These are phyloP conservation scores for Druon quercuslanigerum DNA, from an alignment of 1,140 invertebrate genomes.

Conservation along the genomic window DNA sequence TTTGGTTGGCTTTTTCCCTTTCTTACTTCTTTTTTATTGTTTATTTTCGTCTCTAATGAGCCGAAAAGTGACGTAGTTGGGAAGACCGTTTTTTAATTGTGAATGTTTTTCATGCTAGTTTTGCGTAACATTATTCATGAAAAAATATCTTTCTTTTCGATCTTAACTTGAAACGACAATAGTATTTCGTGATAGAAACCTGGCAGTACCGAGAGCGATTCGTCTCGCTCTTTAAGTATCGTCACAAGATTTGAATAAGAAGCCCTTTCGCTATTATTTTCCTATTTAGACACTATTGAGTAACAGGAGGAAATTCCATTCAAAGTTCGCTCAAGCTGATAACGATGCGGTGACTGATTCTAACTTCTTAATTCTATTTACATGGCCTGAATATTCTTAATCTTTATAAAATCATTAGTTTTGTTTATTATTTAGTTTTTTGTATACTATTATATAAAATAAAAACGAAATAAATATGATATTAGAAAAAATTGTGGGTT, in stretches of 20 bases:
- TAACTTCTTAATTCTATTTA: constrained; percentile 7
- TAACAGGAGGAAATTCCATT: constrained; percentile 19
- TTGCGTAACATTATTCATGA: too few species aligned
- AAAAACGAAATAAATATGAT: neutral
- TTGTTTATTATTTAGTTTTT: neutral
- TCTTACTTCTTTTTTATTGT: too few species aligned
- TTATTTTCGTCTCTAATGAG: too few species aligned
- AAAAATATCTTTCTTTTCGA: too few species aligned
- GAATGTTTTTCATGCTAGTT: too few species aligned
- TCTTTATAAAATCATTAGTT: neutral
- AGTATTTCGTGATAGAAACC: neutral
- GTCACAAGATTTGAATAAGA: neutral
- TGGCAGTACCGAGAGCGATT: constrained; percentile 10
- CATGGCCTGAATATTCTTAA: neutral
- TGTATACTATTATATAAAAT: too few species aligned
- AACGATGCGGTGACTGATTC: neutral
- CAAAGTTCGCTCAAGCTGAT: constrained; percentile 21
- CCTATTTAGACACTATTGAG: neutral
- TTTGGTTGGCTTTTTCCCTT: too few species aligned
- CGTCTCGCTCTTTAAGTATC: neutral
- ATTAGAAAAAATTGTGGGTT: neutral
- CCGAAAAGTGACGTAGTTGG: too few species aligned
- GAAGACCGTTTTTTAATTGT: too few species aligned
- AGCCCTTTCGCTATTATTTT: constrained; percentile 15
- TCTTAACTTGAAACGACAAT: too few species aligned